Conservation (phyloP, 2,888 invertebrate species). For the Cheilosia scutellata region DNA sequence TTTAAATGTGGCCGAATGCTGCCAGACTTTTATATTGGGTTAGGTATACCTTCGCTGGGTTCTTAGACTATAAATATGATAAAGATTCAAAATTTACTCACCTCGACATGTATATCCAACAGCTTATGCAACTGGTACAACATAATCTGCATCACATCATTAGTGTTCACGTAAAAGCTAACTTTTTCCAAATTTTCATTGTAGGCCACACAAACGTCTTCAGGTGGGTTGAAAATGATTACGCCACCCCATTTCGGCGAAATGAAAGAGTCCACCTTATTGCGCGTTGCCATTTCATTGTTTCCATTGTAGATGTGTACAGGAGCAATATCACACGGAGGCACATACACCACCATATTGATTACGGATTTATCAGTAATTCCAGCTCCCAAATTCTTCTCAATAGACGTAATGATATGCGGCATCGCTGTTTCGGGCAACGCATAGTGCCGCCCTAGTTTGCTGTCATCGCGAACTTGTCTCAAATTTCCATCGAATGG, state of each 20-base stretch:
- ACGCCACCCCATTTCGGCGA: slow-evolving; percentile 97
- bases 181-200: slow-evolving; percentile 81
- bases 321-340: slow-evolving; percentile 90
- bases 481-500: slow-evolving; percentile 90
- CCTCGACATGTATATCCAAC: slow-evolving; percentile 88
- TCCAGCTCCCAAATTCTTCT: slow-evolving; percentile 93
- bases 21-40: no score
- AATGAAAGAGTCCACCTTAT: slow-evolving; percentile 89
- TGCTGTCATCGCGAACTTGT: slow-evolving; percentile 85
- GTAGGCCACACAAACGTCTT: slow-evolving; percentile 85
- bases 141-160: slow-evolving; percentile 90
- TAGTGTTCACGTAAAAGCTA: slow-evolving; percentile 86
- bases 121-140: slow-evolving; percentile 90
- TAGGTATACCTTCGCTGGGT: no score
- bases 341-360: slow-evolving; percentile 93
- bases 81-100: slow-evolving; percentile 79
- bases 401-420: slow-evolving; percentile 93
- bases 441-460: slow-evolving; percentile 86
- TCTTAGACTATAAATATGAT: not conserved
- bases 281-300: slow-evolving; percentile 83
- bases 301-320: slow-evolving; percentile 88
- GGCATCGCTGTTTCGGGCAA: slow-evolving; percentile 90
- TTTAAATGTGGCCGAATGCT: no score
- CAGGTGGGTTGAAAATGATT: slow-evolving; percentile 89
- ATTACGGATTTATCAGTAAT: slow-evolving; percentile 92